Percentiles rank a stretch among this genome's conserved stretches.
These are phyloP conservation scores for Pteropus alecto DNA, from an alignment of 2,113 vertebrate species.

Conservation along the genomic window DNA sequence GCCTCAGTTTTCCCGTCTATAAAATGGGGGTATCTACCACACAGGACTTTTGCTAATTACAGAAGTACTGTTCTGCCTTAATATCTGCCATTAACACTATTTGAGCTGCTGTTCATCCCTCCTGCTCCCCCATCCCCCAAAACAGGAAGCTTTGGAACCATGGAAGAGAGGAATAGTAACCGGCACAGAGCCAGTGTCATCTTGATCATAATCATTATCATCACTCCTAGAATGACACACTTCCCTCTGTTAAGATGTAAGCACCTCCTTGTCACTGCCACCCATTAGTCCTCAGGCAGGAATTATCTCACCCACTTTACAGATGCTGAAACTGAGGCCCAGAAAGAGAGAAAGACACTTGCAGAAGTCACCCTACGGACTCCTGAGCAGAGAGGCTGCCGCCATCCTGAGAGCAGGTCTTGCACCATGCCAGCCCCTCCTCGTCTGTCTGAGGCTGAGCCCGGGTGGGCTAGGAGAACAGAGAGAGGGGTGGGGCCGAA, in stretches of 20 bases:
- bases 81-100: background rate
- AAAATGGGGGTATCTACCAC: background rate
- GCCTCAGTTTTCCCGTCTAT: background rate
- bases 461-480: background rate
- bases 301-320: background rate
- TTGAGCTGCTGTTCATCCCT: background rate
- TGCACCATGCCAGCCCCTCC: background rate
- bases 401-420: background rate
- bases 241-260: slow-evolving; percentile 11
- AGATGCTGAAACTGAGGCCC: background rate
- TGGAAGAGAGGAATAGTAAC: too few species aligned
- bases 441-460: background rate
- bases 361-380: rapidly evolving
- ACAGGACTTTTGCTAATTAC: background rate
- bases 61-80: rapidly evolving
- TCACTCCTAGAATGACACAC: background rate
- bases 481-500: background rate
- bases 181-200: background rate
- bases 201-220: rapidly evolving
- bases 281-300: background rate
- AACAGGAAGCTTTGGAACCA: background rate
- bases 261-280: background rate
- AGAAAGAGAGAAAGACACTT: background rate
- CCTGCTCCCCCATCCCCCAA: background rate
- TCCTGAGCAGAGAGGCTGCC: background rate